Conservation (phyloP, 2,888 invertebrate species). For the Pyrgus malvae region DNA sequence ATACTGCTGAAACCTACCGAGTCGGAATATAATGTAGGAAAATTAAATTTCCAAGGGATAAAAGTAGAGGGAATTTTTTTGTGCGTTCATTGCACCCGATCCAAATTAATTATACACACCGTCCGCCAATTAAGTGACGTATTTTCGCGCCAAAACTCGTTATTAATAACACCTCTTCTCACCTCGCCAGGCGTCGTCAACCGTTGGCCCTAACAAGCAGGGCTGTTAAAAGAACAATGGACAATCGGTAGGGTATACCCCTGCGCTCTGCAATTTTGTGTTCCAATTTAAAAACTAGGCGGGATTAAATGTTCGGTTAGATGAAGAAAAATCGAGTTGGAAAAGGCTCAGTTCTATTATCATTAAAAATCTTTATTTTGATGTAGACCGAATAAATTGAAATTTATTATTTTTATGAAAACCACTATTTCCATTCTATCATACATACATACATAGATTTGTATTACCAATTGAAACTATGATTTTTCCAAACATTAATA, state of each 20-base stretch:
- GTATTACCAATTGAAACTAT: too few species aligned
- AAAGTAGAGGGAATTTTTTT: constrained; percentile 14
- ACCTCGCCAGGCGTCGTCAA: constrained; percentile 43
- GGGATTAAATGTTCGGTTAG: background rate
- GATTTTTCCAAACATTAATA: too few species aligned
- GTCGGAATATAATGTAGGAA: background rate
- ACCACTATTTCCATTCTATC: too few species aligned
- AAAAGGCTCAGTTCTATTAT: too few species aligned
- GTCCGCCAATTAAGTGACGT: constrained; percentile 52
- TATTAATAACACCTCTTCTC: constrained; percentile 61
- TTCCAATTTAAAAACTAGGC: constrained; percentile 33
- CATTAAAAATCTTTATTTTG: too few species aligned
- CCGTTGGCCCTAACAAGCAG: constrained; percentile 67
- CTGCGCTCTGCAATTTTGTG: constrained; percentile 39
- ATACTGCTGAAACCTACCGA: background rate
- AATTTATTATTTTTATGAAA: too few species aligned
- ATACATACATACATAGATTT: too few species aligned
- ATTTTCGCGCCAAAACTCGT: constrained; percentile 61
- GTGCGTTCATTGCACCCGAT: constrained; percentile 30
- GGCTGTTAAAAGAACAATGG: constrained; percentile 80
- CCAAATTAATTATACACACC: constrained; percentile 37
- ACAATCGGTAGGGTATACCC: constrained; percentile 59
- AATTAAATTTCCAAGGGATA: background rate
- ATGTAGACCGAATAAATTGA: too few species aligned
- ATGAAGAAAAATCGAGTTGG: background rate